A percentile compares a stretch with the other conserved stretches of the same genome.
phyloP scores from a whole-genome alignment of 1,140 invertebrate genomes.

The Galendromus occidentalis region DNA sequence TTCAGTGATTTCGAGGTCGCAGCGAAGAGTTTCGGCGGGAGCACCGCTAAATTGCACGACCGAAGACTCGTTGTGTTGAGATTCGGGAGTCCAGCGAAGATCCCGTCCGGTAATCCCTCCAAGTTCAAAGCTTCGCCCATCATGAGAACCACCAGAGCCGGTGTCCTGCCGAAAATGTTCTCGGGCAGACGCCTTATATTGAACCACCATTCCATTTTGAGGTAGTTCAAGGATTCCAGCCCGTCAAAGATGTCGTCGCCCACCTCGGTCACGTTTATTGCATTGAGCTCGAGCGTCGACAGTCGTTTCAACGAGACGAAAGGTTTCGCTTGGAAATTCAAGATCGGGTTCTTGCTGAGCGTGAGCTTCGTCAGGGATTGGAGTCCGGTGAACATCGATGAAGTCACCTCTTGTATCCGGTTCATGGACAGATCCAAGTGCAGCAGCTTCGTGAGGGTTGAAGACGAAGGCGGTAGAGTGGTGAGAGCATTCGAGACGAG shows the following conservation, averaged over 20 bases:
- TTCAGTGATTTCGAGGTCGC: neutral
- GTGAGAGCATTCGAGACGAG: neutral
- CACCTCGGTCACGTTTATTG: constrained; percentile 18
- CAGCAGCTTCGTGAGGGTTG: neutral
- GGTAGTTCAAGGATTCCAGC: neutral
- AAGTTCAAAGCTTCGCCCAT: neutral
- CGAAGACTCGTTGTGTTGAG: neutral
- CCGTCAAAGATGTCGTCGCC: constrained; percentile 14
- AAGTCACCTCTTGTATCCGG: neutral
- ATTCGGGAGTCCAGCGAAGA: neutral
- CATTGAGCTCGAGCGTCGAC: constrained; percentile 18
- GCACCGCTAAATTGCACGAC: neutral
- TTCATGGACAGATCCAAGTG: neutral
- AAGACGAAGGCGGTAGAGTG: neutral
- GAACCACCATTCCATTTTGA: neutral
- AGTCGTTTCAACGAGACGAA: constrained; percentile 17
- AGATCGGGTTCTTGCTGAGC: constrained; percentile 14
- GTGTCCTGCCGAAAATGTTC: neutral
- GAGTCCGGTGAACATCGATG: neutral
- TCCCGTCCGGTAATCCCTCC: neutral
- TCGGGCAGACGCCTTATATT: neutral
- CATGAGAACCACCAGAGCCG: neutral
- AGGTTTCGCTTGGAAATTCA: constrained; percentile 12
- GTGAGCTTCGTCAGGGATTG: constrained; percentile 14
- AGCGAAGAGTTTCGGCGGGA: neutral